These are phyloP conservation scores for Tachysurus fulvidraco DNA, from an alignment of 2,113 vertebrate genomes.

Conservation along the genomic window DNA sequence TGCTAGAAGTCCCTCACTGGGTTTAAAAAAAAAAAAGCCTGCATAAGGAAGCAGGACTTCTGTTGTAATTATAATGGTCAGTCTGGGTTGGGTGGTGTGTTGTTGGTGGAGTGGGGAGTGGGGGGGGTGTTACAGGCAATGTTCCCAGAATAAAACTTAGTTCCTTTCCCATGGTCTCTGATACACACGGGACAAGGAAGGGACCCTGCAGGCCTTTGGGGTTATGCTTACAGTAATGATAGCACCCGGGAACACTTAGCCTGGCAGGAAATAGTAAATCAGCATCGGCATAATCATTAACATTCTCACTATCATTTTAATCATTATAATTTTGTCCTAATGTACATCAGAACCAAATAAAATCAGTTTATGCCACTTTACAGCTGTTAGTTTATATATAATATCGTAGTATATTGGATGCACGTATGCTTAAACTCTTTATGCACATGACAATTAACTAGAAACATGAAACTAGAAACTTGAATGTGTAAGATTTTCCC, in stretches of 20 bases:
- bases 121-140: constrained; percentile 21
- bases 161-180: constrained; percentile 57
- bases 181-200: constrained; percentile 37
- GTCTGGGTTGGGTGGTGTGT: not conserved
- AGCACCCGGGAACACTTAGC: constrained; percentile 18
- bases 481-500: not conserved
- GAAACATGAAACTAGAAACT: no score
- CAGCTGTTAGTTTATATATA: no score
- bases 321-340: not conserved
- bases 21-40: not conserved
- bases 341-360: not conserved
- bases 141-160: constrained; percentile 56
- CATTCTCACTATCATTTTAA: not conserved
- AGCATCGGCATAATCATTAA: not conserved
- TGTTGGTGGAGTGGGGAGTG: no score
- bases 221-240: constrained; percentile 42
- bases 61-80: constrained; percentile 23
- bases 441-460: no score
- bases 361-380: not conserved
- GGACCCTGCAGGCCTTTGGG: not conserved
- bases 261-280: constrained; percentile 21
- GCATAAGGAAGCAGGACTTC: not conserved
- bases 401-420: no score
- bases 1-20: constrained; percentile 10
- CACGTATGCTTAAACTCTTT: no score